Conservation (phyloP, 2,797 vertebrate genomes). For the Micromesistius poutassou region DNA sequence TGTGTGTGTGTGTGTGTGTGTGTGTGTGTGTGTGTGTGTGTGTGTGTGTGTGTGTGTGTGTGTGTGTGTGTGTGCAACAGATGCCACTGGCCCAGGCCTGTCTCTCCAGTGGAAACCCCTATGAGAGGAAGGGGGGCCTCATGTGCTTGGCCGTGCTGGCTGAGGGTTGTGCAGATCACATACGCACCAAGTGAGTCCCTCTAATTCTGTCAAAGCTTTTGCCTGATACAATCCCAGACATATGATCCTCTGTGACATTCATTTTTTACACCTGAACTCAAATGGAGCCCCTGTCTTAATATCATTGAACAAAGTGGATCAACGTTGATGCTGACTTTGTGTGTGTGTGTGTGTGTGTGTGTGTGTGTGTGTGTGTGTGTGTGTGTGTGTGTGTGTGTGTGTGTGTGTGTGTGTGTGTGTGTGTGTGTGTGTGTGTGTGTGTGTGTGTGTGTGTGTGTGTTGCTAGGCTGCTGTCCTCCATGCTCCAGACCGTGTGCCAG, state of each 20-base stretch:
- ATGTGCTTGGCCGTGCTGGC: conserved; percentile 87
- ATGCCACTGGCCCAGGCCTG: conserved; percentile 79
- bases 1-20: no score
- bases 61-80: conserved; percentile 55
- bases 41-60: background rate
- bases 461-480: conserved; percentile 76
- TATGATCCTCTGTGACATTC: background rate
- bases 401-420: conserved; percentile 25
- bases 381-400: conserved; percentile 23
- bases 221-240: background rate
- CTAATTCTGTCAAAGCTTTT: background rate
- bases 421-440: conserved; percentile 14
- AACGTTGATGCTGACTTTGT: background rate
- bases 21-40: no score
- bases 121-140: conserved; percentile 84
- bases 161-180: conserved; percentile 89
- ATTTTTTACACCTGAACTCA: background rate
- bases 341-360: conserved; percentile 14
- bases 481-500: conserved; percentile 82
- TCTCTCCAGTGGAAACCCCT: conserved; percentile 76
- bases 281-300: no score
- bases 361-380: conserved; percentile 6
- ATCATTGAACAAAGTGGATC: background rate
- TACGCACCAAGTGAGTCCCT: conserved; percentile 79
- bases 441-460: conserved; percentile 24